Conservation (phyloP, 2,888 invertebrate genomes). For the Pinctada fucata region DNA sequence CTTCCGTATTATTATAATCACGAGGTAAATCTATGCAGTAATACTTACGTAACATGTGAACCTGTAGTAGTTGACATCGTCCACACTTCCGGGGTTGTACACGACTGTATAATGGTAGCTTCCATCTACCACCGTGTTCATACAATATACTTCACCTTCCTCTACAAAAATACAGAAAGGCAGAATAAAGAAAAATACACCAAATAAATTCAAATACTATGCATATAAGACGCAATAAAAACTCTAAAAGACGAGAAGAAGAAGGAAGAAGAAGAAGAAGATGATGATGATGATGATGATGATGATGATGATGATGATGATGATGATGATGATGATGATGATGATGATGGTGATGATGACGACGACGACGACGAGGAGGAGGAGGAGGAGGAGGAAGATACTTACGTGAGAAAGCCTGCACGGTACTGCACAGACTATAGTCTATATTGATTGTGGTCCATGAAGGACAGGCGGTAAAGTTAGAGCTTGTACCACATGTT, state of each 20-base stretch:
- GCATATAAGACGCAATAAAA: no score
- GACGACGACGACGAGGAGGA: no score
- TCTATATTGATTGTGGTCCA: neutral
- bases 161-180: constrained; percentile 4
- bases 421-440: neutral
- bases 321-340: no score
- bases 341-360: no score
- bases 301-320: no score
- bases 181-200: no score
- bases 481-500: neutral
- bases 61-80: constrained; percentile 6
- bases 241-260: no score
- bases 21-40: no score
- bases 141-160: constrained; percentile 27
- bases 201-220: no score
- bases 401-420: neutral
- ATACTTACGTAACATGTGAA: constrained; percentile 28
- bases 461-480: neutral
- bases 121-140: constrained; percentile 10
- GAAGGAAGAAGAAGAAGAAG: no score
- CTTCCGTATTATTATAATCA: no score
- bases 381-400: neutral
- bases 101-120: constrained; percentile 5
- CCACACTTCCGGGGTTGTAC: constrained; percentile 21
- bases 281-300: no score